Base-by-base conservation (phyloP, 2,113 vertebrate genomes). In the Axis porcinus region DNA sequence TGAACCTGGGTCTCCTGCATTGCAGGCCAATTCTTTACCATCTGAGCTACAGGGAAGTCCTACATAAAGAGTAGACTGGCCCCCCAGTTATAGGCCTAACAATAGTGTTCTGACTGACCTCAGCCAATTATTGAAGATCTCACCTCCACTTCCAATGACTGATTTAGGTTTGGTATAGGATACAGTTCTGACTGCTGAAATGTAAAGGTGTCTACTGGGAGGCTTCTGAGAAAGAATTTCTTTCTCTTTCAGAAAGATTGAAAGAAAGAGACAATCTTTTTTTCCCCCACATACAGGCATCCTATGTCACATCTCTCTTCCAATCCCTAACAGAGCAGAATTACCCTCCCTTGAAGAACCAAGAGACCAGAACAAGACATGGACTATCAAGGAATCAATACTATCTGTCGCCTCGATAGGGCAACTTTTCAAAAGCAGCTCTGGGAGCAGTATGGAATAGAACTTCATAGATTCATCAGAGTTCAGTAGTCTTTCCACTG, bases 391-490 rank as follows among this genome's bases (percentile, higher is more conserved):
- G 52, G 36, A 81, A 70, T 11, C 1, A 4, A 4, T 47, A 40
- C 67, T 36, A 0, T 47, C 4, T 52, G n/a, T 12, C 0, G 3
- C 27, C 36, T 86, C 70, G 11, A 55, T 1, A 15, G 10, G 21
- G 7, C 28, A 33, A 13, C 36, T 85, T 70, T 62, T 82, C 45
- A 55, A 25, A 14, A 62, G 33, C 45, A 86, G 15, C 6, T 13
- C 13, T 6, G 67, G 30, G 47, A 90, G 25, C 21, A 82, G 30
- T n/a, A 8, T 12, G 21, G 55, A 74, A 13, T 23, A 84, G n/a
- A 92, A 50, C 11, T 58, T 25, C 36, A 36, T 13, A 5, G n/a
- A 79, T 36, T 52, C 11, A 9, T 81, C 45, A 74, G 17, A 70
- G 6, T 21, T 50, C 23, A 55, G 0, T 28, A 6, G 16, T 43